Evolutionary conservation across 1,140 invertebrate species (phyloP).

Genomic region (Leptinotarsa undecemlineata): DNA sequence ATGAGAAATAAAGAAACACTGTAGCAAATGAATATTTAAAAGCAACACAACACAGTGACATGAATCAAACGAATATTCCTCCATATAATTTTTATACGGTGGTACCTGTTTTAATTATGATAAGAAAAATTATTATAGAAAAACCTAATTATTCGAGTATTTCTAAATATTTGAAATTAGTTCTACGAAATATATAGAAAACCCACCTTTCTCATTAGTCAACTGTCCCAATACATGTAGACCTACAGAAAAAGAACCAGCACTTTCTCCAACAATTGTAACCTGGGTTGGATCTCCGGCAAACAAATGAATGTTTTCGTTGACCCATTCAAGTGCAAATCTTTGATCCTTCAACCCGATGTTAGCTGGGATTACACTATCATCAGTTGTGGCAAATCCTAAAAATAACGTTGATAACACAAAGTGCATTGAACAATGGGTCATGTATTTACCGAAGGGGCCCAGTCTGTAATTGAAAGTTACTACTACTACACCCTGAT

Average conservation of each 20-base stretch:
- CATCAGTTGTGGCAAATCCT: slow-evolving; percentile 11
- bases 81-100: no score
- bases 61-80: no score
- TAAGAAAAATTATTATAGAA: no score
- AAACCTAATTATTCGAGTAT: no score
- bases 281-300: slow-evolving; percentile 13
- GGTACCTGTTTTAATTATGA: no score
- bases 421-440: no score
- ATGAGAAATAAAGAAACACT: no score
- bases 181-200: no score
- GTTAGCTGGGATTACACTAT: slow-evolving; percentile 9
- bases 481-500: slow-evolving; percentile 33
- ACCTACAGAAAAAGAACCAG: slow-evolving; percentile 3
- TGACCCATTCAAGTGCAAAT: slow-evolving; percentile 16
- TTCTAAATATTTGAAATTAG: neutral
- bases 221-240: neutral
- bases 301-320: slow-evolving; percentile 10
- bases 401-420: neutral
- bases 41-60: no score
- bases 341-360: slow-evolving; percentile 11
- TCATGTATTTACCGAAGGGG: slow-evolving; percentile 58
- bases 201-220: no score
- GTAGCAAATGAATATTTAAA: no score
- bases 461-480: slow-evolving; percentile 58
- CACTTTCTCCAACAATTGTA: slow-evolving; percentile 19